A percentile compares a stretch with the other conserved stretches of the same genome.
Evolutionary conservation across 2,888 invertebrate genomes (phyloP).

Genomic region (Sinentomon sp.): DNA sequence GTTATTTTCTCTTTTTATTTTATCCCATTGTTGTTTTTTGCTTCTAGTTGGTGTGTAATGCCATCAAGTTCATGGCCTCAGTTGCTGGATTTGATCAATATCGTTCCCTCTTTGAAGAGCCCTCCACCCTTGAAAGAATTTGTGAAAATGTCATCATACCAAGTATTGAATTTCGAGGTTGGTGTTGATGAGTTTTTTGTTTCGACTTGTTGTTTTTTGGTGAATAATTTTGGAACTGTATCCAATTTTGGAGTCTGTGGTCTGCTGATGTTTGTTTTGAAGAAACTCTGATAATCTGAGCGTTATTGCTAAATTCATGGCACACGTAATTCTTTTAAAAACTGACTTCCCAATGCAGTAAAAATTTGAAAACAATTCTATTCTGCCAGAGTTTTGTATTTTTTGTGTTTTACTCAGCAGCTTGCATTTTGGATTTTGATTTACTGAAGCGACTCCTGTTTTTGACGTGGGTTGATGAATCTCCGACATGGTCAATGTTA

Average conservation of each 20-base stretch:
- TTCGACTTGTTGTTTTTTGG: not conserved
- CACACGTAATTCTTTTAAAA: too few species aligned
- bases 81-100: slow-evolving; percentile 77
- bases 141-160: slow-evolving; percentile 98
- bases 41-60: slow-evolving; percentile 87
- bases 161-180: slow-evolving; percentile 84
- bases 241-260: not conserved
- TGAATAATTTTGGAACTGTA: not conserved
- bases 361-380: too few species aligned
- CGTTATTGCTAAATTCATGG: not conserved
- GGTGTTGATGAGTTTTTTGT: slow-evolving; percentile 10
- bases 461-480: too few species aligned
- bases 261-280: not conserved
- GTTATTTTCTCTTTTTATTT: slow-evolving; percentile 14
- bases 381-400: too few species aligned
- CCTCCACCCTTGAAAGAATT: slow-evolving; percentile 56
- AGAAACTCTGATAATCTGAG: not conserved
- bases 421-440: too few species aligned
- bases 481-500: not conserved
- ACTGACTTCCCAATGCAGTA: too few species aligned
- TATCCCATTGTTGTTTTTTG: too few species aligned
- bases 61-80: slow-evolving; percentile 75
- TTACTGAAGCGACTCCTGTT: too few species aligned
- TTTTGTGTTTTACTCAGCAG: too few species aligned
- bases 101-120: slow-evolving; percentile 63